Evolutionary conservation across 2,113 vertebrate genomes (phyloP).

Genomic region (Paratilapia polleni): DNA sequence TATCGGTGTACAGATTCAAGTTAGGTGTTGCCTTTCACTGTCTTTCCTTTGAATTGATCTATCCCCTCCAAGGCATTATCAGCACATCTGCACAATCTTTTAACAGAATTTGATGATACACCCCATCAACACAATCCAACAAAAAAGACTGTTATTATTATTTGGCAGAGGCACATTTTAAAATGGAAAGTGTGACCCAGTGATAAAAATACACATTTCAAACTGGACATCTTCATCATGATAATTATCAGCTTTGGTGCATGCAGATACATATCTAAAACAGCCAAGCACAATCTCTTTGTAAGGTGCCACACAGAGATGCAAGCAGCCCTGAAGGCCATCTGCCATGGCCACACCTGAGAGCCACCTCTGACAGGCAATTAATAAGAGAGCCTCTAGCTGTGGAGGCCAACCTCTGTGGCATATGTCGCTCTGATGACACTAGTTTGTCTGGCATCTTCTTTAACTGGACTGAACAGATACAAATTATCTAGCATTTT

Average conservation of each 20-base stretch:
- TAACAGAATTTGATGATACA: conserved; percentile 27
- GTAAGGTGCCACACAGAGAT: conserved; percentile 9
- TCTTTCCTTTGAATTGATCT: conserved; percentile 71
- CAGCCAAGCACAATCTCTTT: not conserved
- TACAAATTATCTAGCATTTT: not conserved
- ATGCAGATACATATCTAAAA: conserved; percentile 10
- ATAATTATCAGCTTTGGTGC: conserved; percentile 1
- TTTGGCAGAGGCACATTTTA: not conserved
- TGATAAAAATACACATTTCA: not conserved
- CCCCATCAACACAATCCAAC: conserved; percentile 31
- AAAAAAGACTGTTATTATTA: not conserved
- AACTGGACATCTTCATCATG: not conserved
- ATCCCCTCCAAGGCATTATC: conserved; percentile 37
- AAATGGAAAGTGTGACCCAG: not conserved
- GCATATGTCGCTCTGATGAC: conserved; percentile 74
- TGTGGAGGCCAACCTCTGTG: conserved; percentile 68
- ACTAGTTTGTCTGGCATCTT: conserved; percentile 43
- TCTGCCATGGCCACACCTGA: conserved; percentile 72
- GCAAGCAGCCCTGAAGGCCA: conserved; percentile 57
- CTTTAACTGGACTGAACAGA: conserved; percentile 17
- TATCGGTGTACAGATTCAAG: conserved; percentile 62
- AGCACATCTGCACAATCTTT: conserved; percentile 37
- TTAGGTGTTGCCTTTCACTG: conserved; percentile 65
- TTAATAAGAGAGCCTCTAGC: conserved; percentile 76
- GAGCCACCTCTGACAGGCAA: conserved; percentile 75